phyloP scores from a whole-genome alignment of 2,888 invertebrate genomes.

The Drosophila borealis region DNA sequence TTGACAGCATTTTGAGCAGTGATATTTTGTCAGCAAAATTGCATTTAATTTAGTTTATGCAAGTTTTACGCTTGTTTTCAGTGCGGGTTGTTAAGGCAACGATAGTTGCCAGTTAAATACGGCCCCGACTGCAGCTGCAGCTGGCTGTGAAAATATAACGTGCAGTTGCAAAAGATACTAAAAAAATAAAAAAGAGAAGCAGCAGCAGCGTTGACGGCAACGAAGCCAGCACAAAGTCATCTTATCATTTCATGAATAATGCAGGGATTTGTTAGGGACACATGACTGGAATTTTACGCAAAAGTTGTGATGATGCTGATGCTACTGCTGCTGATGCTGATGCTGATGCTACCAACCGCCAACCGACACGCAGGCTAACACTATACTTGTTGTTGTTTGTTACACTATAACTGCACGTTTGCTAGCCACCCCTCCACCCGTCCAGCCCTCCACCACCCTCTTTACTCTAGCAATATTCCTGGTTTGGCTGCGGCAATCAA shows the following conservation, averaged over 20 bases:
- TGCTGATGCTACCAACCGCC: conserved; percentile 59
- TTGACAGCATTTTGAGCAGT: conserved; percentile 11
- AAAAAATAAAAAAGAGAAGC: conserved; percentile 1
- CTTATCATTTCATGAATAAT: conserved; percentile 83
- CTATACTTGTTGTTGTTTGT: conserved; percentile 54
- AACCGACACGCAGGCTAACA: conserved; percentile 71
- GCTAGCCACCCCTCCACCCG: conserved; percentile 13
- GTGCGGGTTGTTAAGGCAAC: conserved; percentile 42
- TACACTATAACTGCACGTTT: conserved; percentile 68
- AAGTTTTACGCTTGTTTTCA: conserved; percentile 30
- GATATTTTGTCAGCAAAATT: background rate
- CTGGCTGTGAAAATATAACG: conserved; percentile 65
- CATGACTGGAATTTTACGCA: conserved; percentile 82
- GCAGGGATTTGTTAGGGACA: conserved; percentile 83
- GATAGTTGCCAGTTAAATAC: conserved; percentile 66
- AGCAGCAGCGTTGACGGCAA: conserved; percentile 49
- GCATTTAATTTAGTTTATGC: conserved; percentile 28
- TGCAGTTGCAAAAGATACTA: conserved; percentile 24
- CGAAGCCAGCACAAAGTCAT: conserved; percentile 80
- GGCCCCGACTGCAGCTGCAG: conserved; percentile 61
- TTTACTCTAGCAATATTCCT: no score
- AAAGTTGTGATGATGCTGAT: conserved; percentile 77
- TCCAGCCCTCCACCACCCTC: background rate
- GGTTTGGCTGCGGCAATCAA: conserved; percentile 73
- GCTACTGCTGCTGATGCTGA: conserved; percentile 50